Percentiles rank a stretch among this genome's conserved stretches.
Evolutionary conservation across 2,113 vertebrate species (phyloP).

Genomic region (Thunnus thynnus): DNA sequence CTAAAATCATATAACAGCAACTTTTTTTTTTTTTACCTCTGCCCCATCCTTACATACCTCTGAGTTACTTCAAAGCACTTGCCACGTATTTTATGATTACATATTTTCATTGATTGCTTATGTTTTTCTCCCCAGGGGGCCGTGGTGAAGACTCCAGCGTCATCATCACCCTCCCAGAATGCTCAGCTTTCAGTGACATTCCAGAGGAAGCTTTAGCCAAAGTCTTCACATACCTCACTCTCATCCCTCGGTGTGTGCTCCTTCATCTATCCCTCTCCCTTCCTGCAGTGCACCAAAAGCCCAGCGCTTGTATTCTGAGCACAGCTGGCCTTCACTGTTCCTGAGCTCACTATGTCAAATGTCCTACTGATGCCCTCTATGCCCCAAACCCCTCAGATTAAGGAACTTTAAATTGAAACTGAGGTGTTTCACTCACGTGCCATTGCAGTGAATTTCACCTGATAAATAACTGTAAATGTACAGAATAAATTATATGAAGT

Average conservation of each 20-base stretch:
- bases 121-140: constrained; percentile 86
- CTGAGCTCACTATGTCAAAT: constrained; percentile 40
- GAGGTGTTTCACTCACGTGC: not conserved
- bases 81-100: too few relatives aligned
- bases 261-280: constrained; percentile 28
- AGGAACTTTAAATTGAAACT: not conserved
- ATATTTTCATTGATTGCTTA: not conserved
- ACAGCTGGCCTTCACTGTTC: constrained; percentile 52
- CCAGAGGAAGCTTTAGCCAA: constrained; percentile 90
- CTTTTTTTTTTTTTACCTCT: not conserved
- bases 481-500: not conserved
- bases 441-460: not conserved
- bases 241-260: constrained; percentile 89
- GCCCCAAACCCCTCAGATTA: constrained; percentile 26
- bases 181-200: constrained; percentile 90
- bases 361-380: constrained; percentile 43
- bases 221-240: constrained; percentile 92
- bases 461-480: not conserved
- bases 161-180: constrained; percentile 97
- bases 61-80: too few relatives aligned
- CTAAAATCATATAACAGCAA: not conserved
- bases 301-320: constrained; percentile 67
- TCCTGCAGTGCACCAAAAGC: constrained; percentile 83
- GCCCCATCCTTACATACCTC: not conserved
- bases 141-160: constrained; percentile 92